Evolutionary conservation across 2,888 invertebrate genomes (phyloP), one percentile per base, ranked within the genome.

Genomic region (Furcula furcula): DNA sequence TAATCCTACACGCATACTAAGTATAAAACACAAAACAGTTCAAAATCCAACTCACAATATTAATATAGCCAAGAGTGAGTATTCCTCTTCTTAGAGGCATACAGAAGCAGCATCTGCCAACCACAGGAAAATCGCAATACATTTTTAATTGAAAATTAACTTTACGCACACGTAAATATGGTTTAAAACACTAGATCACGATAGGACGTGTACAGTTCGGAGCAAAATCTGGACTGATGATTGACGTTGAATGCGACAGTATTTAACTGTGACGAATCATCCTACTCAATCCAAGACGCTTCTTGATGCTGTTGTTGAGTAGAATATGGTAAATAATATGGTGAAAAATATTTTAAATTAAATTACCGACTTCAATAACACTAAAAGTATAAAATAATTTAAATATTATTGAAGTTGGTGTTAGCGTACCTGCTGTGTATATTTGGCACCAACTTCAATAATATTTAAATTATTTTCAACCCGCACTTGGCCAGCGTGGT

Each of bases 61-160:
- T 79, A 11, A 80, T 40, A 38, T 82, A 85, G 34, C 71, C 85
- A 35, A 81, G 76, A 0, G 62, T 55, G 1, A 85, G 41, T 0
- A 83, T 66, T 1, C 85, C 85, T 33, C 62, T 65, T 11, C 85
- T 48, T 2, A 86, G 37, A 0, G 85, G 85, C 60, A 86, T 45
- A 46, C 84, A 86, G 29, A 84, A 81, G 36, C 85, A 84, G 43
- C 85, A 86, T 33, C 85, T 46, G 15, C 59, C 65, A 2, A 74
- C 33, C 0, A 40, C 28, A 0, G 73, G 73, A 56, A 61, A 69
- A 13, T 83, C 84, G 53, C 83, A 83, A 51, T 79, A 82, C 84
- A 84, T 84, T 36, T 52, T 60, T 32, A 7, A 28, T 2, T 13
- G 29, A 25, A 25, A 25, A 1, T 25, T 7, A 25, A 7, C 23